These are phyloP conservation scores for Epirrhoe alternata DNA, from an alignment of 2,888 invertebrate species.

Conservation along the genomic window DNA sequence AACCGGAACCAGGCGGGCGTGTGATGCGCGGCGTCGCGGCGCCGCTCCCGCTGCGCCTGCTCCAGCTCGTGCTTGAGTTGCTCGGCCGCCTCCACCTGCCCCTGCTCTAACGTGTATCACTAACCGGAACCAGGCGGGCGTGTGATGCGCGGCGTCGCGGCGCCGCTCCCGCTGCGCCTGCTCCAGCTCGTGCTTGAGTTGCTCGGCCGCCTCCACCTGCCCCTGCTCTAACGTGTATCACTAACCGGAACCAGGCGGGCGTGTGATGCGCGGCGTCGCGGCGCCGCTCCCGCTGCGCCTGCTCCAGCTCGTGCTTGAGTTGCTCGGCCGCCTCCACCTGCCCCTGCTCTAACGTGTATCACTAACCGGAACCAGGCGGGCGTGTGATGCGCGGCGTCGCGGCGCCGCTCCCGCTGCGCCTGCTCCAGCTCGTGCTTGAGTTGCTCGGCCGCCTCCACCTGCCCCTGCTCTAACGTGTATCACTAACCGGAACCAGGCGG, in stretches of 20 bases:
- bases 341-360: constrained; percentile 90
- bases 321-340: constrained; percentile 89
- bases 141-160: constrained; percentile 78
- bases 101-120: constrained; percentile 90
- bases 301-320: constrained; percentile 89
- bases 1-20: constrained; percentile 85
- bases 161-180: constrained; percentile 90
- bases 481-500: constrained; percentile 86
- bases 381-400: constrained; percentile 77
- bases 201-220: constrained; percentile 89
- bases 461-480: constrained; percentile 90
- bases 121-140: constrained; percentile 85
- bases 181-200: constrained; percentile 89
- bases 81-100: constrained; percentile 90
- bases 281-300: constrained; percentile 89
- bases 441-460: constrained; percentile 89
- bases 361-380: constrained; percentile 85
- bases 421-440: constrained; percentile 90
- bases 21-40: constrained; percentile 82
- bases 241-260: constrained; percentile 85
- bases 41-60: constrained; percentile 89
- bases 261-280: constrained; percentile 79
- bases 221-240: constrained; percentile 91
- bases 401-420: constrained; percentile 89
- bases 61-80: constrained; percentile 89